Evolutionary conservation across 1,140 invertebrate species (phyloP).

Genomic region (Sycophaga agraensis): DNA sequence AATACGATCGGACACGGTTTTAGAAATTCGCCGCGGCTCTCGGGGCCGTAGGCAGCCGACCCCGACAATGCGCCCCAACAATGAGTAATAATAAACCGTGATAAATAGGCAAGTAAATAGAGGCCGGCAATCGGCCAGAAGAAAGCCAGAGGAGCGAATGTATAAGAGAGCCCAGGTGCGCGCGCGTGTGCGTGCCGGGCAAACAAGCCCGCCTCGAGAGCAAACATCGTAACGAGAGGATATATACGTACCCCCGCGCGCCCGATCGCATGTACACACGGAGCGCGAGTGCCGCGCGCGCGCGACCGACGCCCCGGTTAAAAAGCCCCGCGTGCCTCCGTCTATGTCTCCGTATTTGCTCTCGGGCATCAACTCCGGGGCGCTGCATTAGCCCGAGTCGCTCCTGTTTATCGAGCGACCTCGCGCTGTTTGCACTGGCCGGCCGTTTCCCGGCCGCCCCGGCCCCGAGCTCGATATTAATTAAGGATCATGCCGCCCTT

Average conservation of each 20-base stretch:
- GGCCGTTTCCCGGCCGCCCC: too few species aligned
- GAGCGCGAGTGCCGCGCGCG: too few species aligned
- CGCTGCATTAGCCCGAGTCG: slow-evolving; percentile 2
- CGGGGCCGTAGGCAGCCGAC: slow-evolving; percentile 40
- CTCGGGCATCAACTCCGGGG: slow-evolving; percentile 8
- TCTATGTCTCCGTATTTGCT: slow-evolving; percentile 8
- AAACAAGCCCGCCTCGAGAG: slow-evolving; percentile 37
- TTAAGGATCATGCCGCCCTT: not conserved
- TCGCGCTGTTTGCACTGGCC: slow-evolving; percentile 3
- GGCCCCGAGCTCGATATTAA: slow-evolving; percentile 12
- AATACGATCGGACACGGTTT: slow-evolving; percentile 58
- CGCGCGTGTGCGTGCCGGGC: too few species aligned
- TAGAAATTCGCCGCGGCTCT: slow-evolving; percentile 51
- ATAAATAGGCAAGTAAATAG: slow-evolving; percentile 59
- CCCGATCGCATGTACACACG: not conserved
- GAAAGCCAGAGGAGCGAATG: not conserved
- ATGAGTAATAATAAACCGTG: slow-evolving; percentile 60
- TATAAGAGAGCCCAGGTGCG: not conserved
- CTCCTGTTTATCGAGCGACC: not conserved
- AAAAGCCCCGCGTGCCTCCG: too few species aligned
- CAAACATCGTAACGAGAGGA: slow-evolving; percentile 38
- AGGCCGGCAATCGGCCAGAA: slow-evolving; percentile 37
- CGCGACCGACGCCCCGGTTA: not conserved
- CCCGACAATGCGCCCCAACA: too few species aligned
- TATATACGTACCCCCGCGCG: slow-evolving; percentile 21